Percentiles rank a stretch among this genome's conserved stretches.
These are phyloP conservation scores for Danio tinwini DNA, from an alignment of 2,797 vertebrate genomes.

Conservation along the genomic window DNA sequence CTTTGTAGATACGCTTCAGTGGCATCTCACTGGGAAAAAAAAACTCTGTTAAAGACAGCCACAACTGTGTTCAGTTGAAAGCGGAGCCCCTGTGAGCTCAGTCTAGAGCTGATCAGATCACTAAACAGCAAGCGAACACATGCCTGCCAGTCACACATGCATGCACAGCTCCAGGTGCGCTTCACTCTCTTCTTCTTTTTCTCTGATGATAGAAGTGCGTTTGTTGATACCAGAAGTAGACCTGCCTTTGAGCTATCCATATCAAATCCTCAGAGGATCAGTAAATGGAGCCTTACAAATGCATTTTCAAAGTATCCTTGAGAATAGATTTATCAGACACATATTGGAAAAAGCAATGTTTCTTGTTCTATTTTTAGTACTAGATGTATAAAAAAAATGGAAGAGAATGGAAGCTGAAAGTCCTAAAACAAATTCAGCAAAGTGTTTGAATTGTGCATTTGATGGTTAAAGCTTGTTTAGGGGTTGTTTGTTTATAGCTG, in stretches of 20 bases:
- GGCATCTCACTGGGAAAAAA: conserved; percentile 23
- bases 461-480: not conserved
- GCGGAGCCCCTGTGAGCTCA: not conserved
- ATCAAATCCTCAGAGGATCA: conserved; percentile 1
- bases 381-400: not conserved
- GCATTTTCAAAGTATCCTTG: conserved; percentile 5
- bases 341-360: not conserved
- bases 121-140: conserved; percentile 26
- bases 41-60: conserved; percentile 5
- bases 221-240: conserved; percentile 29
- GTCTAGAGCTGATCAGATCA: conserved; percentile 12
- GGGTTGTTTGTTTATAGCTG: not conserved
- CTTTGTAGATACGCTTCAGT: conserved; percentile 10
- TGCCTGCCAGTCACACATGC: not conserved
- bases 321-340: not conserved
- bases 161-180: not conserved
- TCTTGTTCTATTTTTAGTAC: not conserved
- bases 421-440: not conserved
- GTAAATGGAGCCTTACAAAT: not conserved
- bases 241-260: conserved; percentile 9
- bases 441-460: not conserved
- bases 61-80: conserved; percentile 6
- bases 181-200: conserved; percentile 3
- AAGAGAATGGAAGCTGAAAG: not conserved
- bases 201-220: conserved; percentile 16